Percentiles rank a stretch among this genome's conserved stretches.
phyloP scores from a whole-genome alignment of 1,140 invertebrate species.

The Cydia splendana region DNA sequence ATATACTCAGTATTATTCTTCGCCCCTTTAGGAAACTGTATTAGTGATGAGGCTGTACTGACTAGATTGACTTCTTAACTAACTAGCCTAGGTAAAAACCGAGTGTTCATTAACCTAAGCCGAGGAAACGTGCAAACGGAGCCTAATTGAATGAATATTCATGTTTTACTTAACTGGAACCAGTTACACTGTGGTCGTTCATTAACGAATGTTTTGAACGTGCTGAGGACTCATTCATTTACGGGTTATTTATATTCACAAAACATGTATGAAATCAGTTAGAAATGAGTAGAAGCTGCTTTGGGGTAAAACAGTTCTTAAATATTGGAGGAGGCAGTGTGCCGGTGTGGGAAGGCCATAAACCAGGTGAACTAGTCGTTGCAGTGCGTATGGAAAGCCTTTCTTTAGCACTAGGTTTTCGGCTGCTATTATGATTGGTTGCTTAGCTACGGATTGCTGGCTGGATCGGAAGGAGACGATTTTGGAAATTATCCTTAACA shows the following conservation, averaged over 20 bases:
- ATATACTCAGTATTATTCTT: background rate
- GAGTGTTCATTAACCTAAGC: background rate
- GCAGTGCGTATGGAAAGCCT: background rate
- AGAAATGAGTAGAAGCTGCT: background rate
- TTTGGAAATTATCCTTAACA: too few relatives aligned
- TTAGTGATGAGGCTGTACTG: background rate
- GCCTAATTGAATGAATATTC: conserved; percentile 30
- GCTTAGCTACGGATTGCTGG: too few relatives aligned
- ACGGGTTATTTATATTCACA: background rate
- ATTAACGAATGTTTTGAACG: conserved; percentile 23
- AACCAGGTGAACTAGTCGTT: background rate
- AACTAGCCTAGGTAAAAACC: background rate
- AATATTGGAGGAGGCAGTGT: background rate
- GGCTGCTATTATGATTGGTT: too few relatives aligned
- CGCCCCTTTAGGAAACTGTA: background rate
- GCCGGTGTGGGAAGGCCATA: background rate
- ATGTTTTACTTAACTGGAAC: conserved; percentile 17
- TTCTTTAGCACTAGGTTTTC: too few relatives aligned
- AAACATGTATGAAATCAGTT: conserved; percentile 2
- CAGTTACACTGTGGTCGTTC: conserved; percentile 6
- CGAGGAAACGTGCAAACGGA: background rate
- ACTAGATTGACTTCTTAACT: background rate
- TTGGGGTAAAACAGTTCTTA: background rate
- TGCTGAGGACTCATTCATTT: background rate
- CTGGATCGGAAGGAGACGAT: too few relatives aligned